A percentile compares a stretch with the other conserved stretches of the same genome.
Conservation (phyloP, 2,888 invertebrate genomes). For the Epistrophe grossulariae region DNA sequence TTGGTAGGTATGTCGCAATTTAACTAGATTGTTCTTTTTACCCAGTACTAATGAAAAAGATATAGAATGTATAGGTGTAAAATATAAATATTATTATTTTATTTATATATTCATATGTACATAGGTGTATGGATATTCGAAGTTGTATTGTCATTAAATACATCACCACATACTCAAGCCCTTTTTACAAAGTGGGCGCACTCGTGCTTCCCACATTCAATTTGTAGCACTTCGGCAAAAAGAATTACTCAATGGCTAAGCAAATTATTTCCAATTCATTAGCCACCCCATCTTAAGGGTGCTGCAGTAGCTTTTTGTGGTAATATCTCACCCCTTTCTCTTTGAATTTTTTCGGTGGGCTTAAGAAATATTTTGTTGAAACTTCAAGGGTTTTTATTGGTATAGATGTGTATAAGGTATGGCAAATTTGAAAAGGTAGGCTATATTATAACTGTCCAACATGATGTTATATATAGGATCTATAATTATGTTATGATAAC, state of each 20-base stretch:
- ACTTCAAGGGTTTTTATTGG: conserved; percentile 37
- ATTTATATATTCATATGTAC: neutral
- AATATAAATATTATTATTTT: neutral
- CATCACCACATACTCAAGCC: conserved; percentile 36
- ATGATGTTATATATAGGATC: neutral
- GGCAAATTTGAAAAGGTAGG: neutral
- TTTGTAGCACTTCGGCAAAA: conserved; percentile 57
- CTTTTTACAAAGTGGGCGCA: conserved; percentile 43
- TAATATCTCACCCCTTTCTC: conserved; percentile 56
- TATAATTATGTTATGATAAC: conserved; percentile 46
- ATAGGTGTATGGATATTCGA: conserved; percentile 2
- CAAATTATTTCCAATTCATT: conserved; percentile 78
- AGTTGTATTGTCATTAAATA: neutral
- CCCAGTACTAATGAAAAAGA: no score
- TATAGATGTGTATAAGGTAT: neutral
- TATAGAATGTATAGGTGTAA: neutral
- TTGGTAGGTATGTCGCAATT: conserved; percentile 47
- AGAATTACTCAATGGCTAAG: conserved; percentile 76
- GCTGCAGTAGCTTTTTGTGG: conserved; percentile 24
- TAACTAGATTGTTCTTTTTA: conserved; percentile 70
- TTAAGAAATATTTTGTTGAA: conserved; percentile 19
- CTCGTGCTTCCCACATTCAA: conserved; percentile 76
- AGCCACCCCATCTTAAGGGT: conserved; percentile 71
- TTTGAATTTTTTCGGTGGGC: neutral
- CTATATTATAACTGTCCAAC: neutral